Evolutionary conservation across 2,797 vertebrate species (phyloP).

Genomic region (Sciaenops ocellatus): DNA sequence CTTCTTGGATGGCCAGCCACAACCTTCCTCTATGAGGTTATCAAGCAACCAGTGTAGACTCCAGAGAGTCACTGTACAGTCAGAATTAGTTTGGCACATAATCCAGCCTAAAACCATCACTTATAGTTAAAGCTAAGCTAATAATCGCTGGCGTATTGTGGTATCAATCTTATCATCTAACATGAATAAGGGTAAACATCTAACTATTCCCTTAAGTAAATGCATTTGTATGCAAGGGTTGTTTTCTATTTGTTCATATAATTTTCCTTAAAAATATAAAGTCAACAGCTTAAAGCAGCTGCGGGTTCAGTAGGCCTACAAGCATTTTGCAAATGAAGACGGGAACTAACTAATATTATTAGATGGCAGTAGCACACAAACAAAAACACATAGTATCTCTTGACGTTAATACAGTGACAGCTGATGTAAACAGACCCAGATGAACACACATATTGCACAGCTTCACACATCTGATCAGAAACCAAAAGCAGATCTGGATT

Average conservation of each 20-base stretch:
- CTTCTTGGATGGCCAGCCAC: not conserved
- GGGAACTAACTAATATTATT: not conserved
- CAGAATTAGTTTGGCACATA: not conserved
- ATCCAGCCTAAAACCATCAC: not conserved
- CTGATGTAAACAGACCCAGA: slow-evolving; percentile 2
- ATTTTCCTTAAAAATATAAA: not conserved
- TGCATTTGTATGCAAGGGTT: no score
- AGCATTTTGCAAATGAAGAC: not conserved
- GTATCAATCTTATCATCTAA: no score
- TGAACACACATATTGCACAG: slow-evolving; percentile 7
- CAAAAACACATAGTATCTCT: not conserved
- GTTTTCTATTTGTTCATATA: no score
- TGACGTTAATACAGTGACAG: not conserved
- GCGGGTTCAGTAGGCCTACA: not conserved
- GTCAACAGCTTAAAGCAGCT: not conserved
- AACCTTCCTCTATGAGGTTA: not conserved
- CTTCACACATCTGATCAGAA: not conserved
- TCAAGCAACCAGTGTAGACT: not conserved
- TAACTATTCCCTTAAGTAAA: no score
- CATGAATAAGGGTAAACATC: no score
- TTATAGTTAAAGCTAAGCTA: not conserved
- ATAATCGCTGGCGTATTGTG: no score
- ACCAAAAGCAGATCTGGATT: not conserved
- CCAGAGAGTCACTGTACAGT: not conserved
- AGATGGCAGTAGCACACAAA: not conserved